phyloP scores from a whole-genome alignment of 2,113 vertebrate genomes.

The Physeter macrocephalus region DNA sequence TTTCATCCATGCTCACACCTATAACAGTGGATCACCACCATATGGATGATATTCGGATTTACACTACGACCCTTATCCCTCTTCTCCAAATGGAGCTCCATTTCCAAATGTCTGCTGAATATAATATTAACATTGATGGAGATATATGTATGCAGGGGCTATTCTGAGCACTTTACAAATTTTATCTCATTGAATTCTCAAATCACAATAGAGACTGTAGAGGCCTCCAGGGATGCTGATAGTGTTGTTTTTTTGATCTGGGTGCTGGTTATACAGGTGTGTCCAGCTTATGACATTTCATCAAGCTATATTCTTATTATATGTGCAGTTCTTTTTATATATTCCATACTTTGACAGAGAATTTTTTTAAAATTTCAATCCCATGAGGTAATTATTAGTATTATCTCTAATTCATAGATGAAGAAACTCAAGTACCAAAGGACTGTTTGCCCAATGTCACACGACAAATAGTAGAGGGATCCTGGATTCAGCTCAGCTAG shows the following conservation, averaged over 20 bases:
- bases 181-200: neutral
- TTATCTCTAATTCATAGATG: neutral
- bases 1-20: neutral
- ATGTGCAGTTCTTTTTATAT: neutral
- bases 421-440: neutral
- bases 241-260: neutral
- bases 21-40: neutral
- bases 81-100: neutral
- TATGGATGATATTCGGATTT: neutral
- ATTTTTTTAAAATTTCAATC: neutral
- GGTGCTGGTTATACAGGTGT: neutral
- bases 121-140: neutral
- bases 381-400: neutral
- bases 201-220: neutral
- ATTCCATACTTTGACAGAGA: neutral
- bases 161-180: neutral
- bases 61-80: neutral
- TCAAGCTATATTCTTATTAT: neutral
- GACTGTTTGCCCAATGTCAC: neutral
- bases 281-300: neutral
- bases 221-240: neutral
- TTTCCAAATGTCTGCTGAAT: neutral
- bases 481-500: neutral
- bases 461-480: neutral
- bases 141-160: neutral